phyloP scores from a whole-genome alignment of 2,113 vertebrate genomes.

The Phoenicopterus ruber region DNA sequence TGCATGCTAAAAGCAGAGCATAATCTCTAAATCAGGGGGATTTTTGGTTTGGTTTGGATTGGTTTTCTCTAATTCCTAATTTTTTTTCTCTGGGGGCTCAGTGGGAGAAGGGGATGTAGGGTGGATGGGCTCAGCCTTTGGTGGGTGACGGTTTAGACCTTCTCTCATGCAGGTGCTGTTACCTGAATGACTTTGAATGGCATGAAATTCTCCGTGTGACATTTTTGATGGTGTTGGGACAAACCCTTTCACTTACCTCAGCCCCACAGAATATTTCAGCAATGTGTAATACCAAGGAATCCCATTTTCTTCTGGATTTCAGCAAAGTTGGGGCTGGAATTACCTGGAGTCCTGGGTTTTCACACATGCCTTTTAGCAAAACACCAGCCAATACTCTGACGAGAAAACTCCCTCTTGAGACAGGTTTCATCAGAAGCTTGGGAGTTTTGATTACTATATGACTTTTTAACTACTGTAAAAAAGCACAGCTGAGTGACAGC shows the following conservation, averaged over 20 bases:
- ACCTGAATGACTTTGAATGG: background rate
- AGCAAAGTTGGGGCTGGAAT: background rate
- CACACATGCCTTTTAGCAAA: background rate
- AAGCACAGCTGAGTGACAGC: background rate
- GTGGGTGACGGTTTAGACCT: background rate
- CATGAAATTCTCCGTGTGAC: background rate
- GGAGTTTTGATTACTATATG: background rate
- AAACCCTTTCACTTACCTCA: background rate
- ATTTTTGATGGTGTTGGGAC: background rate
- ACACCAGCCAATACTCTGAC: background rate
- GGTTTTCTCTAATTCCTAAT: background rate
- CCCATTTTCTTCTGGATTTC: background rate
- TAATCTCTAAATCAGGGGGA: background rate
- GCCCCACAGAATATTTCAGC: background rate
- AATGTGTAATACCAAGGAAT: background rate
- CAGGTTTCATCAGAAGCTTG: background rate
- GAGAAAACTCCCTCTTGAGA: background rate
- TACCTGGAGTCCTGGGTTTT: background rate
- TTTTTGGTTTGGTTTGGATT: background rate
- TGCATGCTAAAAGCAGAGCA: background rate
- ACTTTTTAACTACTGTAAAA: background rate
- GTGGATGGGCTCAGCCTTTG: background rate
- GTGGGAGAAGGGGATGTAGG: background rate
- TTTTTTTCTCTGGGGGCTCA: background rate
- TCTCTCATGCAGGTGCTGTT: background rate